These are phyloP conservation scores for Agonopterix alstromeriana DNA, from an alignment of 2,888 invertebrate species.

Conservation along the genomic window DNA sequence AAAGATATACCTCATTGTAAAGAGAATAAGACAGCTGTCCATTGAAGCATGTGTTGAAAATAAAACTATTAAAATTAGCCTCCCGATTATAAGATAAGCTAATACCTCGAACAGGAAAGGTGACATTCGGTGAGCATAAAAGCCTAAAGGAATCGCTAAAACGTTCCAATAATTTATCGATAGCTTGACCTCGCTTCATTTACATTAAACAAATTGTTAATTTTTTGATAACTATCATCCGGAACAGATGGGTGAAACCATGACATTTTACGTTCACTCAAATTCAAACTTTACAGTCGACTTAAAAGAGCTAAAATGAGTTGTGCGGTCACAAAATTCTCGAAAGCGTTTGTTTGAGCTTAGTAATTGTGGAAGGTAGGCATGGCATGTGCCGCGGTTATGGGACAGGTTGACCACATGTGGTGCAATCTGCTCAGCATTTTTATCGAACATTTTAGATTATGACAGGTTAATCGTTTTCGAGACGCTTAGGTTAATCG, in stretches of 20 bases:
- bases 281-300: slow-evolving; percentile 22
- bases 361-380: slow-evolving; percentile 62
- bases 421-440: slow-evolving; percentile 66
- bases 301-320: slow-evolving; percentile 7
- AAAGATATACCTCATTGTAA: too few species aligned
- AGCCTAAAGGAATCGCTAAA: slow-evolving; percentile 55
- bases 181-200: slow-evolving; percentile 67
- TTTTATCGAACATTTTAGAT: slow-evolving; percentile 57
- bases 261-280: slow-evolving; percentile 10
- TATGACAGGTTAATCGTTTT: slow-evolving; percentile 49
- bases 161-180: slow-evolving; percentile 67
- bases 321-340: slow-evolving; percentile 23
- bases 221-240: slow-evolving; percentile 74
- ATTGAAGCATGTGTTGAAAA: slow-evolving; percentile 32
- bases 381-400: slow-evolving; percentile 72
- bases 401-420: slow-evolving; percentile 76
- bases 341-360: slow-evolving; percentile 50
- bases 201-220: slow-evolving; percentile 77
- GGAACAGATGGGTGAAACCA: slow-evolving; percentile 63
- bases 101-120: slow-evolving; percentile 56
- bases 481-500: slow-evolving; percentile 44
- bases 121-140: slow-evolving; percentile 72
- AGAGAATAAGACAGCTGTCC: slow-evolving; percentile 37
- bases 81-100: slow-evolving; percentile 60
- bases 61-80: slow-evolving; percentile 49